Evolutionary conservation across 2,113 vertebrate species (phyloP), one percentile per base, ranked within the genome.

Genomic region (Dasypus novemcinctus): DNA sequence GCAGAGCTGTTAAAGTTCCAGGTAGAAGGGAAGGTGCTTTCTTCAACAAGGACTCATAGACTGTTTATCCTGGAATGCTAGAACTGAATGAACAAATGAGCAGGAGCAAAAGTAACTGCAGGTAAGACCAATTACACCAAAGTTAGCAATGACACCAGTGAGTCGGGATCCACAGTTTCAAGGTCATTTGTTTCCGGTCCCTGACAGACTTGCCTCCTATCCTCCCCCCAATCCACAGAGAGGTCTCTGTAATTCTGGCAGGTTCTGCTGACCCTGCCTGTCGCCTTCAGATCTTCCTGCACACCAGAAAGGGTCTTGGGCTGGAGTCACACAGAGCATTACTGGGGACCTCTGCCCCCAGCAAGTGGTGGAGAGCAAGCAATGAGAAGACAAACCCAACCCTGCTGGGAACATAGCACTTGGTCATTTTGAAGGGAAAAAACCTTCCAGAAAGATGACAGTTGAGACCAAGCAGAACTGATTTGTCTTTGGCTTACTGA

Each of bases 201-300:
- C 2, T 96, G 94, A 95, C 97, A 96, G 93, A 79, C 78, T 81
- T 95, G 57, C 61, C 76, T 90, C 87, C 82, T 92, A 27, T 83
- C 93, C 64, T 69, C 86, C 71, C 71, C 41, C 80, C 36, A 78
- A 96, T 10, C 64, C 91, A 85, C 52, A 36, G 79, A 97, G 96
- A 95, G 87, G 93, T 94, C 36, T 52, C 80, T 88, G 46, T 10
- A 23, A 75, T 87, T 96, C 74, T 96, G 91, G 59, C 46, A 78
- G 97, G 57, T 93, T 83, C 46, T 8, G 66, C 89, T 33, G 96
- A 95, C 69, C 90, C 82, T 8, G 4, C 95, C 85, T 96, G 72
- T 85, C 97, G 84, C 94, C 94, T 93, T 36, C 63, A 64, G 8
- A 0, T 95, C 94, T 97, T 97, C 80, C 25, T 17, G 76, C 80